These are phyloP conservation scores for Rotaria macrura DNA, from an alignment of 2,888 invertebrate genomes.

Conservation along the genomic window DNA sequence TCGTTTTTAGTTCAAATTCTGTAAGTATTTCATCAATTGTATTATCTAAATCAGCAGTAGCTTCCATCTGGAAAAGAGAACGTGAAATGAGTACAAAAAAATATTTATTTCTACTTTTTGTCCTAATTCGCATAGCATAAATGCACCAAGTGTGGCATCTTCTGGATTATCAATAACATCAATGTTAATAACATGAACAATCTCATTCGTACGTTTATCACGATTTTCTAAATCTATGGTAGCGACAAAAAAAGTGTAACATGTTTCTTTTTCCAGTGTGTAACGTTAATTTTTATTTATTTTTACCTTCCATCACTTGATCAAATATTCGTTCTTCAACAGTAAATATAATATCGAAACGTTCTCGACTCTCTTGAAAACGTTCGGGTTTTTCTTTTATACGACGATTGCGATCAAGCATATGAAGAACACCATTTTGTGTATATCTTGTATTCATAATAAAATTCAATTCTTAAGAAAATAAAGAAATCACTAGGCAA, in stretches of 20 bases:
- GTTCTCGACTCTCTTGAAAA: slow-evolving; percentile 76
- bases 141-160: slow-evolving; percentile 95
- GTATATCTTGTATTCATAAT: slow-evolving; percentile 56
- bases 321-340: slow-evolving; percentile 94
- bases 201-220: slow-evolving; percentile 63
- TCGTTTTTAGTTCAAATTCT: slow-evolving; percentile 74
- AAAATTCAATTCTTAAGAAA: too few relatives aligned
- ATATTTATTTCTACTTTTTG: slow-evolving; percentile 62
- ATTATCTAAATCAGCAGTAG: slow-evolving; percentile 83
- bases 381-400: slow-evolving; percentile 86
- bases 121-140: slow-evolving; percentile 88
- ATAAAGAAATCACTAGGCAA: too few relatives aligned
- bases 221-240: slow-evolving; percentile 58
- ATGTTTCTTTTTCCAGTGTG: not conserved
- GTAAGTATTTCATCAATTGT: slow-evolving; percentile 90
- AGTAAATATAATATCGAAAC: slow-evolving; percentile 87
- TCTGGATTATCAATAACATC: slow-evolving; percentile 99
- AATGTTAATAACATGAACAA: slow-evolving; percentile 90
- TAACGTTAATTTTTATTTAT: too few relatives aligned
- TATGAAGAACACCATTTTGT: slow-evolving; percentile 91
- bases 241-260: not conserved
- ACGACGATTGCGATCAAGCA: slow-evolving; percentile 88
- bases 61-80: slow-evolving; percentile 60
- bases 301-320: slow-evolving; percentile 27
- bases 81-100: too few relatives aligned